phyloP scores from a whole-genome alignment of 2,888 invertebrate genomes.

The Nudaria mundana region DNA sequence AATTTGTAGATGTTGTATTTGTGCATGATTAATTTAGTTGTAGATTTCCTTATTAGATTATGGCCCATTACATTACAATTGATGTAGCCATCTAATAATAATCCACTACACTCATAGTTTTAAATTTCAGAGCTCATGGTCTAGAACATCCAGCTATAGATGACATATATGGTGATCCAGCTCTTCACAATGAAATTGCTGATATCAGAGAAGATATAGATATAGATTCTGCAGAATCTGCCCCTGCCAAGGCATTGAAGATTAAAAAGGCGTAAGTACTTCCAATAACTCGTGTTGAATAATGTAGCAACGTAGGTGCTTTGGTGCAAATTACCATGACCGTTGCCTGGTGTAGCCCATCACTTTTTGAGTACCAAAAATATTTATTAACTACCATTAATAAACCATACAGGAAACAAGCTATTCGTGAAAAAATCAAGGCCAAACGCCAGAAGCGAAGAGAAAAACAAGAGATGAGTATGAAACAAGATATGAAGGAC shows the following conservation, averaged over 20 bases:
- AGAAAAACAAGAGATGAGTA: constrained; percentile 56
- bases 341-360: too few relatives aligned
- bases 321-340: too few relatives aligned
- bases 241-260: constrained; percentile 47
- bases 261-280: constrained; percentile 64
- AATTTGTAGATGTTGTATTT: too few relatives aligned
- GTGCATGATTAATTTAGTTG: too few relatives aligned
- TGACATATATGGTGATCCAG: constrained; percentile 62
- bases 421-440: constrained; percentile 55
- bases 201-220: constrained; percentile 52
- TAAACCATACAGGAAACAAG: constrained; percentile 55
- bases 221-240: constrained; percentile 30
- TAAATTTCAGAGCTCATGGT: constrained; percentile 48
- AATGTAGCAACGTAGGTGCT: too few relatives aligned
- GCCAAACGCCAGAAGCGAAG: constrained; percentile 57
- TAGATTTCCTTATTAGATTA: too few relatives aligned
- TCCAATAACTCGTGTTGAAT: background rate
- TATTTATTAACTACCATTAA: too few relatives aligned
- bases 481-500: constrained; percentile 62
- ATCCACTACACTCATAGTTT: too few relatives aligned
- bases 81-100: too few relatives aligned
- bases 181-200: constrained; percentile 48
- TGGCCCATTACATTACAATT: too few relatives aligned
- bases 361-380: too few relatives aligned
- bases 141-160: constrained; percentile 60